Evolutionary conservation across 2,797 vertebrate genomes (phyloP).

Genomic region (Allobates femoralis): DNA sequence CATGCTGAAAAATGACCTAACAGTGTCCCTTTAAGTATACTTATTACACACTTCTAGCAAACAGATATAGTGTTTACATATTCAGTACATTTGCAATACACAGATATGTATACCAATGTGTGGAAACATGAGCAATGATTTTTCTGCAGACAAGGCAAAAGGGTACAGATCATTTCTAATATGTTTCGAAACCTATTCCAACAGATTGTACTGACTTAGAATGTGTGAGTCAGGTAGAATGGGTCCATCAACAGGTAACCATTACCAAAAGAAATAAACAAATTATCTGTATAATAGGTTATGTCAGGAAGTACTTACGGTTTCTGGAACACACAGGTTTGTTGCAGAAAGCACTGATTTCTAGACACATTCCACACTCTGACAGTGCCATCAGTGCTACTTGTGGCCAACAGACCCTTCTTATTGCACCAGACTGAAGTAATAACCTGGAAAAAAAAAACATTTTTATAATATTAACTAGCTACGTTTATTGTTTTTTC

Average conservation of each 20-base stretch:
- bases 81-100: too few relatives aligned
- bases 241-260: background rate
- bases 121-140: too few relatives aligned
- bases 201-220: background rate
- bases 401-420: conserved; percentile 92
- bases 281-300: background rate
- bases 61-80: too few relatives aligned
- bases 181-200: background rate
- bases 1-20: too few relatives aligned
- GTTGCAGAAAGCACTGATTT: conserved; percentile 93
- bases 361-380: conserved; percentile 95
- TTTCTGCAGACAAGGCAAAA: too few relatives aligned
- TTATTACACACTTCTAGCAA: too few relatives aligned
- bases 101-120: too few relatives aligned
- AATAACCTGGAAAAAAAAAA: conserved; percentile 82
- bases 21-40: too few relatives aligned
- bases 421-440: conserved; percentile 91
- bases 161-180: background rate
- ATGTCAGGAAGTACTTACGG: conserved; percentile 19
- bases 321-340: conserved; percentile 94
- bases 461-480: background rate
- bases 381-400: conserved; percentile 93
- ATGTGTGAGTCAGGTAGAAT: background rate
- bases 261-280: background rate
- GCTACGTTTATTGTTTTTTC: background rate